Conservation (phyloP, 92 coral and sea anemone genomes). For the Metridium senile region DNA sequence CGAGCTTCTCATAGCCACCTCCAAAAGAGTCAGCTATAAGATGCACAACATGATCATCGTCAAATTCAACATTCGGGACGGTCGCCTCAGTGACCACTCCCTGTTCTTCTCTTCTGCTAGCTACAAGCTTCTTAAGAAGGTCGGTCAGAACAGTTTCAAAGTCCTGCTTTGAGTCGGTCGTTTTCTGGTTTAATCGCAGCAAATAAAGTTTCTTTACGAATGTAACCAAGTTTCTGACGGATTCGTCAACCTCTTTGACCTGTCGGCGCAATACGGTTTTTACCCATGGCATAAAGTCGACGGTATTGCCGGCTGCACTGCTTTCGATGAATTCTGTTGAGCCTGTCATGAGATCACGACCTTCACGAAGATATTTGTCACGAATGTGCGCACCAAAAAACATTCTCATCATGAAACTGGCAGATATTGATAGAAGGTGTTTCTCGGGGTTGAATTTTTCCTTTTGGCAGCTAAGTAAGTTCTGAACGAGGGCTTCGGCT, state of each 20-base stretch:
- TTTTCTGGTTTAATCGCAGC: slow-evolving; percentile 30
- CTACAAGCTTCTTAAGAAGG: slow-evolving; percentile 57
- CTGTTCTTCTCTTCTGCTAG: slow-evolving; percentile 44
- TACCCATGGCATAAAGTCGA: slow-evolving; percentile 98
- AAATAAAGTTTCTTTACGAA: slow-evolving; percentile 73
- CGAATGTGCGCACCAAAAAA: slow-evolving; percentile 81
- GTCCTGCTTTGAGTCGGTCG: slow-evolving; percentile 1
- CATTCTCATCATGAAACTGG: slow-evolving; percentile 73
- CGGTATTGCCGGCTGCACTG: slow-evolving; percentile 85
- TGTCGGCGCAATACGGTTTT: slow-evolving; percentile 70
- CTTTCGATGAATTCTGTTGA: slow-evolving; percentile 86
- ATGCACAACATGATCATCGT: slow-evolving; percentile 77
- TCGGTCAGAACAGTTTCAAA: slow-evolving; percentile 47
- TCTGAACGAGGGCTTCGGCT: slow-evolving; percentile 64
- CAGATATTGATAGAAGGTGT: slow-evolving; percentile 51
- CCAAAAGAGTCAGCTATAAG: slow-evolving; percentile 91
- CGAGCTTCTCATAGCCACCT: slow-evolving; percentile 87
- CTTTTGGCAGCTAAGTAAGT: slow-evolving; percentile 61
- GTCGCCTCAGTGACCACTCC: slow-evolving; percentile 30
- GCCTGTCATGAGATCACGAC: slow-evolving; percentile 70
- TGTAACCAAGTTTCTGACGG: slow-evolving; percentile 63
- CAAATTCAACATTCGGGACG: slow-evolving; percentile 53
- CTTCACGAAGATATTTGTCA: slow-evolving; percentile 65
- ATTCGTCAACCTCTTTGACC: slow-evolving; percentile 67
- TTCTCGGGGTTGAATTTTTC: slow-evolving; percentile 77